Percentiles rank a stretch among this genome's conserved stretches.
phyloP scores from a whole-genome alignment of 2,888 invertebrate genomes.

The Deilephila porcellus region DNA sequence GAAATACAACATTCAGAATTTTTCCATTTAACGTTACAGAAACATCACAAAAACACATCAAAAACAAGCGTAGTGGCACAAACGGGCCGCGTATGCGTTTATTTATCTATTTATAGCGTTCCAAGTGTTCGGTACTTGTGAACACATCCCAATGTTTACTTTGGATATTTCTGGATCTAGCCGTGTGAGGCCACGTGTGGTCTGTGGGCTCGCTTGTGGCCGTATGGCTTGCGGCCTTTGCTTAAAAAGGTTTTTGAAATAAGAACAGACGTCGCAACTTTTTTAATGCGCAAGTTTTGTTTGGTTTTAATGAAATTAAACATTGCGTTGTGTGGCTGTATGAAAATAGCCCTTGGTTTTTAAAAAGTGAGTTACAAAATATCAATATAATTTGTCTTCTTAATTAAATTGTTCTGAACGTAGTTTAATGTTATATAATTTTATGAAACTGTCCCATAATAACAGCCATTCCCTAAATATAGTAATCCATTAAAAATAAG shows the following conservation, averaged over 20 bases:
- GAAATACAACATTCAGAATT: not conserved
- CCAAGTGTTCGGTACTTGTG: constrained; percentile 76
- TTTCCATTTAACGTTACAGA: not conserved
- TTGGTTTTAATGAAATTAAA: not conserved
- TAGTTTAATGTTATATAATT: not conserved
- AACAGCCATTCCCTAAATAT: not conserved
- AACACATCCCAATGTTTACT: constrained; percentile 78
- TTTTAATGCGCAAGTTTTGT: no score
- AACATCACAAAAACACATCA: constrained; percentile 41
- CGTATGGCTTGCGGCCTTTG: constrained; percentile 45
- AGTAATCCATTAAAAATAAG: constrained; percentile 34
- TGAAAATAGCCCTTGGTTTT: not conserved
- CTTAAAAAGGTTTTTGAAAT: constrained; percentile 44
- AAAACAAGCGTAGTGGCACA: constrained; percentile 45
- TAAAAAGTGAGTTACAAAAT: no score
- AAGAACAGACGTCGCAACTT: not conserved
- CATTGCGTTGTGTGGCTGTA: not conserved
- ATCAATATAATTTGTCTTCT: no score
- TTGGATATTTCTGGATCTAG: constrained; percentile 75
- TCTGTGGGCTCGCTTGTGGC: constrained; percentile 45
- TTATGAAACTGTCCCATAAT: not conserved
- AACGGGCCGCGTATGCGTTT: constrained; percentile 52
- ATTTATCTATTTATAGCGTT: constrained; percentile 77
- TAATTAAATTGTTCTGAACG: no score
- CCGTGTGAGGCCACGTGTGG: constrained; percentile 77